A percentile compares a stretch with the other conserved stretches of the same genome.
Evolutionary conservation across 2,888 invertebrate genomes (phyloP).

Genomic region (Leptopilina myrica): DNA sequence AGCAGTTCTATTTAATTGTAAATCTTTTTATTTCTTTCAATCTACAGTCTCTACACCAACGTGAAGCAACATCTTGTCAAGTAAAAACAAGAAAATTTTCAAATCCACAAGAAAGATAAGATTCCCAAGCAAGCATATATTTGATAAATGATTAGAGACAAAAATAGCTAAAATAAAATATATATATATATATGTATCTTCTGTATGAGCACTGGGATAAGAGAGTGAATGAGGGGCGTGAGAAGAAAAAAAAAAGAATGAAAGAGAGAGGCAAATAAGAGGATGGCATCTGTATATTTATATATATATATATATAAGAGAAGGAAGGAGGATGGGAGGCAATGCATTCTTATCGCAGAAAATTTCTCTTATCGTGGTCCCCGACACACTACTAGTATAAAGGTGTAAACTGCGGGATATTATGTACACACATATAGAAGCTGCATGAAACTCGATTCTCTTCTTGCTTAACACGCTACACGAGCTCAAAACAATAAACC

Average conservation of each 20-base stretch:
- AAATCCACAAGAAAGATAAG: not conserved
- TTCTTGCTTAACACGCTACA: conserved; percentile 53
- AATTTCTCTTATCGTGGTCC: conserved; percentile 28
- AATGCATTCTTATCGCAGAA: conserved; percentile 28
- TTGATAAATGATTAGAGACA: conserved; percentile 17
- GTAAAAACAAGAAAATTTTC: not conserved
- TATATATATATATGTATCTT: not conserved
- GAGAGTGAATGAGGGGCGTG: conserved; percentile 26
- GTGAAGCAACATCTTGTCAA: not conserved
- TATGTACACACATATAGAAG: conserved; percentile 47
- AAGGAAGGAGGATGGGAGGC: conserved; percentile 7
- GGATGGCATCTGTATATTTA: not conserved
- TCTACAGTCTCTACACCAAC: not conserved
- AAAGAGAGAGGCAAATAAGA: conserved; percentile 7
- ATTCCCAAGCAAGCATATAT: not conserved
- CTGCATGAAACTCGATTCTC: conserved; percentile 52
- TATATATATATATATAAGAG: not conserved
- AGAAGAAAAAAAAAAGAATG: conserved; percentile 41
- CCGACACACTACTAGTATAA: conserved; percentile 15
- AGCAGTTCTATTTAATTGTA: no score
- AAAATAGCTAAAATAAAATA: conserved; percentile 7
- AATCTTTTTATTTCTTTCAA: no score
- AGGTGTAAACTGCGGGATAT: conserved; percentile 36
- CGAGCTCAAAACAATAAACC: conserved; percentile 57
- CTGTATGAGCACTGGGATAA: conserved; percentile 8